Base-by-base conservation (phyloP, 2,888 invertebrate species). In the Acrobasis consociella region DNA sequence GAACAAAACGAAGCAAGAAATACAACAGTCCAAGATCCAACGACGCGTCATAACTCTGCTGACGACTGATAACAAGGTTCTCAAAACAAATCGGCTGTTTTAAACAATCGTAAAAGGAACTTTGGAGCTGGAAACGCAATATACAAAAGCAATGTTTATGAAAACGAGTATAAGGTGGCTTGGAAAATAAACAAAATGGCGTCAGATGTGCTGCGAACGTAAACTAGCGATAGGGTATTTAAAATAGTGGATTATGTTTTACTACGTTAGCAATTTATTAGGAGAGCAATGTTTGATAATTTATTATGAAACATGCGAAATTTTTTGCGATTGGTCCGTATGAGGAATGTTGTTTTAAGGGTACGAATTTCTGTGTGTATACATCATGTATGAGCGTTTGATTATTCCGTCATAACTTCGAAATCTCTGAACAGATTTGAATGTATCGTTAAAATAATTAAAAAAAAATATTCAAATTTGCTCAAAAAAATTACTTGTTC, bases 91-190 rank as follows among this genome's bases (percentile, higher is more conserved):
- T 31, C 52, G 37, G 52, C 37, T 11, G 31, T 52, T 52, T 52
- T 55, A 55, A 55, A 55, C 55, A 55, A 55, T 55, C 55, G 55
- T 55, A 55, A 55, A 52, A 39, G 38, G 38, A 39, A 37, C 53
- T 37, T 9, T 38, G 53, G 53, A 13, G 2, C 38, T 38, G 9
- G n/a, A 55, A 38, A 55, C 56, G 56, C 42, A 17, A 56, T 42
- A 22, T 42, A 56, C 42, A 56, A 17, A 42, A 62, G 31, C 16
- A 55, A 49, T 62, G 62, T 62, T 62, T 62, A 55, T 56, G 11
- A 61, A 66, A 65, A 51, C 65, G 62, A 65, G 71, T 72, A 72
- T 72, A 69, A 72, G 69, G 69, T 71, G 64, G 65, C 70, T 70
- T 68, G 66, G 66, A 68, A 71, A 77, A 73, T 72, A 73, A 72